Evolutionary conservation across 2,888 invertebrate species (phyloP).

Genomic region (Arge pagana): DNA sequence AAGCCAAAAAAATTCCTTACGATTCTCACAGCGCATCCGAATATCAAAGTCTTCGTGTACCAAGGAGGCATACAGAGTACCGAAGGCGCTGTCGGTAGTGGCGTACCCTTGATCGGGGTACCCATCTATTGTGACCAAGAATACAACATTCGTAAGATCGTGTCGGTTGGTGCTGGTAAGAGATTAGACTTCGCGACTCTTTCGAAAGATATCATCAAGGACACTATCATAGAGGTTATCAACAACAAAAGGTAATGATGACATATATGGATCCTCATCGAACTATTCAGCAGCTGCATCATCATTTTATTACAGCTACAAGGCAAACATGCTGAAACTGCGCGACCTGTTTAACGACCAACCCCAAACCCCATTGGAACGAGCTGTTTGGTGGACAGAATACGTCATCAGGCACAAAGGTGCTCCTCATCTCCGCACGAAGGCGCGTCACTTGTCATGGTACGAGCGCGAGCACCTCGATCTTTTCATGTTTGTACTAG

Average conservation of each 20-base stretch:
- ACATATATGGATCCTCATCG: too few species aligned
- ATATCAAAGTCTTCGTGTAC: conserved; percentile 15
- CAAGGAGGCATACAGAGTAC: conserved; percentile 20
- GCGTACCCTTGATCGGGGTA: conserved; percentile 11
- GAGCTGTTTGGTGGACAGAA: conserved; percentile 18
- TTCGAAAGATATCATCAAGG: neutral
- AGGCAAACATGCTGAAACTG: conserved; percentile 3
- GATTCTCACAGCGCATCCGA: conserved; percentile 16
- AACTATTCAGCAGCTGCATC: too few species aligned
- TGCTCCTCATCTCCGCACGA: conserved; percentile 13
- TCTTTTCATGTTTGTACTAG: neutral
- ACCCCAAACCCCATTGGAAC: conserved; percentile 10
- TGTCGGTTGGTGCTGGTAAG: conserved; percentile 1
- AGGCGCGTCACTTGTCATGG: conserved; percentile 1
- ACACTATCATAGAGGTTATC: conserved; percentile 6
- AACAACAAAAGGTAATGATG: conserved; percentile 11
- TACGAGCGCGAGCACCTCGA: conserved; percentile 9
- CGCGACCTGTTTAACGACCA: neutral
- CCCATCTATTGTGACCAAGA: conserved; percentile 9
- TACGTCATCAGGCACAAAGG: conserved; percentile 17
- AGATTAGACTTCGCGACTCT: neutral
- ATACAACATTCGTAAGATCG: conserved; percentile 4
- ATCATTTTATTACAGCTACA: conserved; percentile 19
- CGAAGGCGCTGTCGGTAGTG: conserved; percentile 5
- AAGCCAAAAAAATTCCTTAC: too few species aligned